These are phyloP conservation scores for Trachelus tabidus DNA, from an alignment of 2,888 invertebrate species.

Conservation along the genomic window DNA sequence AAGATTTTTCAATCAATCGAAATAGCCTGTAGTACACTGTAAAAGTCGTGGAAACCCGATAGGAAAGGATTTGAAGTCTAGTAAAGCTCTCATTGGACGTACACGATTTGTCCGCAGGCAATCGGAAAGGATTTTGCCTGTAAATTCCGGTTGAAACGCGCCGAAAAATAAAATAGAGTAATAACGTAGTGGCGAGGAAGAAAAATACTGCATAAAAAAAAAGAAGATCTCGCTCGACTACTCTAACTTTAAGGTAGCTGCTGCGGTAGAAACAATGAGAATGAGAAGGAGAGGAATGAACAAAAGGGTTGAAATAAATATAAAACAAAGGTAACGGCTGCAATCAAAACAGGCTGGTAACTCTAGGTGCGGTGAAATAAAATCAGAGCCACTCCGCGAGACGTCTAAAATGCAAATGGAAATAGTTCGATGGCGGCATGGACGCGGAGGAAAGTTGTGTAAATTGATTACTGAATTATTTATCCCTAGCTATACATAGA, in stretches of 20 bases:
- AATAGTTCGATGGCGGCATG: slow-evolving; percentile 32
- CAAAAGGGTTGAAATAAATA: slow-evolving; percentile 2
- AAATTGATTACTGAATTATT: slow-evolving; percentile 59
- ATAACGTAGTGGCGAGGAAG: not conserved
- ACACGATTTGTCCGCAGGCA: not conserved
- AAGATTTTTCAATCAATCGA: not conserved
- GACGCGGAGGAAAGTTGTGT: slow-evolving; percentile 41
- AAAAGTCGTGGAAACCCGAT: not conserved
- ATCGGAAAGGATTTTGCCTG: not conserved
- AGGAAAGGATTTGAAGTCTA: not conserved
- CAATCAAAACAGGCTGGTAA: not conserved
- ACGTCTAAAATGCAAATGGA: slow-evolving; percentile 46
- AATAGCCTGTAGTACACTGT: not conserved
- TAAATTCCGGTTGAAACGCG: not conserved
- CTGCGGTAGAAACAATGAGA: slow-evolving; percentile 20
- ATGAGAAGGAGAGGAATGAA: slow-evolving; percentile 9
- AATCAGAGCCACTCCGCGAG: slow-evolving; percentile 43
- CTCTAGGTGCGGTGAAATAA: slow-evolving; percentile 38
- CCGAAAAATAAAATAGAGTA: not conserved
- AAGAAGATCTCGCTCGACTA: slow-evolving; percentile 10
- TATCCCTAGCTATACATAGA: slow-evolving; percentile 31
- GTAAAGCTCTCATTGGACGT: not conserved
- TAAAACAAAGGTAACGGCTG: not conserved
- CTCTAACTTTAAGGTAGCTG: slow-evolving; percentile 22
- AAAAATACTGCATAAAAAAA: slow-evolving; percentile 8